A percentile compares a stretch with the other conserved stretches of the same genome.
Conservation (phyloP, 2,113 vertebrate species). For the Callaeas wilsoni region DNA sequence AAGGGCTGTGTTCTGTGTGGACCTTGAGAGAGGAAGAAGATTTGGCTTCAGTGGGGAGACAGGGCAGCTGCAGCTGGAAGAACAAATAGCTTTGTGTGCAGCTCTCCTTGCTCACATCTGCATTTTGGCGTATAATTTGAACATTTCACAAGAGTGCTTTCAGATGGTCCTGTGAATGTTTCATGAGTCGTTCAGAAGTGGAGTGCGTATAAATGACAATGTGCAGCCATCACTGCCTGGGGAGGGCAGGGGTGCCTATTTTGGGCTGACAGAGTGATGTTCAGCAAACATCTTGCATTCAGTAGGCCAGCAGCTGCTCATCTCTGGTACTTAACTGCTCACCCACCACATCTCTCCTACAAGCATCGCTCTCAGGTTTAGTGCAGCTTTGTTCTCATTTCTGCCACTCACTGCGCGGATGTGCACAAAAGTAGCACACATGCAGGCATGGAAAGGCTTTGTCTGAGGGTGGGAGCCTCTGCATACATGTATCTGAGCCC, state of each 20-base stretch:
- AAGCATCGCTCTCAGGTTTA: not conserved
- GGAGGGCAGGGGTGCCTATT: not conserved
- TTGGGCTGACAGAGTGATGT: not conserved
- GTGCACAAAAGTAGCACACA: not conserved
- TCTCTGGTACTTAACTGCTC: not conserved
- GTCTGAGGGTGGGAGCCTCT: not conserved
- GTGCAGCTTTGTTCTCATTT: not conserved
- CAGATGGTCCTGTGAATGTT: conserved; percentile 19
- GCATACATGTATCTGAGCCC: not conserved
- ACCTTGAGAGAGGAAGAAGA: not conserved
- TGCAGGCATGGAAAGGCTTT: not conserved
- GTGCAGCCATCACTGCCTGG: not conserved
- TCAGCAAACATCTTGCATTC: not conserved
- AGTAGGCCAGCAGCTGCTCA: conserved; percentile 19
- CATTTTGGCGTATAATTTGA: not conserved
- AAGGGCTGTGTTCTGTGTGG: not conserved
- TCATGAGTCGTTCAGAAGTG: not conserved
- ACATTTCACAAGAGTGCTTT: conserved; percentile 35
- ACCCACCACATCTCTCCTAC: not conserved
- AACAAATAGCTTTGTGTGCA: not conserved
- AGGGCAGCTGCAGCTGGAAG: not conserved
- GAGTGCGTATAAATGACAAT: not conserved
- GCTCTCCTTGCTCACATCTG: not conserved
- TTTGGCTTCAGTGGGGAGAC: not conserved
- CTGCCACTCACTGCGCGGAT: rapidly evolving